Evolutionary conservation across 2,888 invertebrate species (phyloP), one percentile per base, ranked within the genome.

Genomic region (Cryptus armator): DNA sequence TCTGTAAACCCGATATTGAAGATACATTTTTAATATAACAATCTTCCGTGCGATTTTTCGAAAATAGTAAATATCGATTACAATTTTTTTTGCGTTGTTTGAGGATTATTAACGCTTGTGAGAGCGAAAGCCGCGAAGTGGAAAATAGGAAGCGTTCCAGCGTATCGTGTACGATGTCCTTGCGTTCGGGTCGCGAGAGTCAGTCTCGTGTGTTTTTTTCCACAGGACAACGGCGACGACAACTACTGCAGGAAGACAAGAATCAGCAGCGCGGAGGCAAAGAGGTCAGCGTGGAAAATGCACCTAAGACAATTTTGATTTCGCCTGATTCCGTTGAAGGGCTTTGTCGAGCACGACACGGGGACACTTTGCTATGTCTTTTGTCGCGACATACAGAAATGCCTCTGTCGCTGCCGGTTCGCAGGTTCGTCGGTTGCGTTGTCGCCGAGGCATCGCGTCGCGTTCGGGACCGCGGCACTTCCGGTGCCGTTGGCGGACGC

Each of bases 401-500:
- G 56, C 51, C 62, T 44, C 43, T 29, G 19, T 1, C 62, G 59
- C 29, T 29, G 19, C 10, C 37, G n/a, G 43, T 43, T 66, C 51
- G 14, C 29, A n/a, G 56, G 53, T 48, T 14, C 43, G 19, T n/a
- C 19, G 56, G 53, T 48, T 14, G 12, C 76, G 68, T 46, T 44
- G 72, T 64, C 77, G 76, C 43, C 44, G 75, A 53, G 72, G 46
- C 70, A 64, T 56, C 72, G 67, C 19, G 59, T 10, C 14, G 72
- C 16, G 44, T n/a, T 46, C 53, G 67, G 72, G 46, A 53, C 72
- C 77, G 46, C 74, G 59, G 66, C 44, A 70, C 74, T 81, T 80
- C 84, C 83, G 83, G 83, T 84, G 72, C 68, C 77, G 77, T 66
- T 68, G 80, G 48, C 84, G 84, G 84, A 78, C 72, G 81, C 71